phyloP scores from a whole-genome alignment of 2,888 invertebrate species.

The Craniophora ligustri region DNA sequence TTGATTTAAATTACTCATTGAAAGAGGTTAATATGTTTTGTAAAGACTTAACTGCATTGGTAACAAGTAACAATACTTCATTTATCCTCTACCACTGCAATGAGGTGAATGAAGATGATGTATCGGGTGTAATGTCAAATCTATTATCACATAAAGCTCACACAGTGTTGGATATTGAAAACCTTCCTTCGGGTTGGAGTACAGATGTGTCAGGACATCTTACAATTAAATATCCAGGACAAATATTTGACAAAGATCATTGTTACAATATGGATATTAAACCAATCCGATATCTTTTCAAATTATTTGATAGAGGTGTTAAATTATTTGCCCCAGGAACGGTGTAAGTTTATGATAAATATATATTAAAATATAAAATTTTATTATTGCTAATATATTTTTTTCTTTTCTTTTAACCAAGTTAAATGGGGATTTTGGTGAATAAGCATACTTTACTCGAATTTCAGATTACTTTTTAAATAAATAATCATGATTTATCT shows the following conservation, averaged over 20 bases:
- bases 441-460: too few species aligned
- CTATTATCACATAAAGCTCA: constrained; percentile 90
- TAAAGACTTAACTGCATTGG: constrained; percentile 78
- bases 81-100: constrained; percentile 88
- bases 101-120: constrained; percentile 87
- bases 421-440: too few species aligned
- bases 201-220: constrained; percentile 92
- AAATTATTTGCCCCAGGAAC: constrained; percentile 92
- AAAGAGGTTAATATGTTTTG: constrained; percentile 85
- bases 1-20: constrained; percentile 89
- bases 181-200: constrained; percentile 92
- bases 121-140: constrained; percentile 88
- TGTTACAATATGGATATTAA: constrained; percentile 68
- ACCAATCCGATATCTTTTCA: constrained; percentile 88
- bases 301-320: constrained; percentile 92
- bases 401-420: too few species aligned
- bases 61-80: constrained; percentile 67
- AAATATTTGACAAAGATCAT: constrained; percentile 74
- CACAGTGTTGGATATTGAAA: constrained; percentile 89
- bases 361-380: too few species aligned
- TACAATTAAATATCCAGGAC: constrained; percentile 83
- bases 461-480: too few species aligned
- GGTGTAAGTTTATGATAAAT: constrained; percentile 57
- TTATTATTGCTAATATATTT: too few species aligned
- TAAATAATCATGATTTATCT: too few species aligned